Base-by-base conservation (phyloP, 2,113 vertebrate genomes). In the Tringa solitaria region DNA sequence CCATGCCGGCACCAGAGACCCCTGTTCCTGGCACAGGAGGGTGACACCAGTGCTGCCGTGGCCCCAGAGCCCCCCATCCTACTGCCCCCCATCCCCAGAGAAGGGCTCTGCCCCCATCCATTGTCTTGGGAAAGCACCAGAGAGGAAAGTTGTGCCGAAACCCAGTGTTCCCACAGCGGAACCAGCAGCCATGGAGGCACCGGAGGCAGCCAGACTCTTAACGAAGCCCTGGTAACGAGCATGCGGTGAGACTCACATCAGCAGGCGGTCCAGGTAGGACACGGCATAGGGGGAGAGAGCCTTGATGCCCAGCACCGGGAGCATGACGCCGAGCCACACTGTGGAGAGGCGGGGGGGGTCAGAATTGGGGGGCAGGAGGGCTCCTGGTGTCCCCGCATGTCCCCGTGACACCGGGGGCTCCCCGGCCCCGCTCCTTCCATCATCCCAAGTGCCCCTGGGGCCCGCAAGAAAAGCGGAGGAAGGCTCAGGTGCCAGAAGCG, bases 301-400 rank as follows among this genome's bases (percentile, higher is more conserved):
- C 95, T 99, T 99, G 83, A 99, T 97, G n/a, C 99, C 99, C 35
- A 99, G 98, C 88, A 99, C 99, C 1, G 99, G 99, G 53, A 99
- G 98, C 99, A 99, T 99, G 94, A 99, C 97, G 0, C 99, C 98
- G 19, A 99, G 98, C 99, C 99, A 99, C 93, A 99, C 99, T 99
- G 97, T n/a, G 63, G 90, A 37, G 80, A 72, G 50, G 90, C 70
- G 35, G 67, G 1, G 67, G 1, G 1, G 8, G 39, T 82, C 51
- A 60, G 81, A 24, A 1, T 2, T 2, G 8, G 20, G 63, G 51
- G 5, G 14, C 32, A 3, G 22, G 18, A 7, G 35, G 39, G 51
- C 3, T 48, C 54, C 46, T 1, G 28, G 30, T 1, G 4, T 8
- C 46, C 13, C 53, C n/a, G 35, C 26, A 5, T 1, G 7, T 54